Conservation (phyloP, 2,888 invertebrate species). For the Megastigmus dorsalis region DNA sequence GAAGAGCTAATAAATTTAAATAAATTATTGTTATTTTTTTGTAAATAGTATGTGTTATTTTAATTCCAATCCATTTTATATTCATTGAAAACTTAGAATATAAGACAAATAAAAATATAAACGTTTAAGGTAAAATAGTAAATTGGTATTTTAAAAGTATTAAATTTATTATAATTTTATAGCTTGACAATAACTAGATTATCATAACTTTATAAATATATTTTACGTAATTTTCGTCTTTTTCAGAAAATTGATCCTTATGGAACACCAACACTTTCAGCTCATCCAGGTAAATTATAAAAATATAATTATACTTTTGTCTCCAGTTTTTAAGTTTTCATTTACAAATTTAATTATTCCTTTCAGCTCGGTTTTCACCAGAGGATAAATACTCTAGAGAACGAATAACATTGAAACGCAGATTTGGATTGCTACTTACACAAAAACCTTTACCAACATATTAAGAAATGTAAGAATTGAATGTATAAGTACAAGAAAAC, state of each 20-base stretch:
- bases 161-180: no score
- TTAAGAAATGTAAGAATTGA: no score
- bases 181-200: no score
- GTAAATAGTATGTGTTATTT: no score
- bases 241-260: conserved; percentile 86
- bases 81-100: no score
- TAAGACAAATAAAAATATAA: no score
- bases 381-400: conserved; percentile 95
- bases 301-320: conserved; percentile 1
- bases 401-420: conserved; percentile 90
- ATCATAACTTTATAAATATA: no score
- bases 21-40: conserved; percentile 49
- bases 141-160: no score
- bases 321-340: not conserved
- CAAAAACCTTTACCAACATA: conserved; percentile 86
- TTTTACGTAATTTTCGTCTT: no score
- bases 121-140: no score
- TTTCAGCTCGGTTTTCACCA: conserved; percentile 94
- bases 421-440: conserved; percentile 90
- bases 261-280: conserved; percentile 89
- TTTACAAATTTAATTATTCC: conserved; percentile 11
- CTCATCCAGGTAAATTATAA: conserved; percentile 84
- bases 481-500: no score
- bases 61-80: no score
- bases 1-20: conserved; percentile 17